phyloP scores from a whole-genome alignment of 2,113 vertebrate genomes.

The Epinephelus fuscoguttatus region DNA sequence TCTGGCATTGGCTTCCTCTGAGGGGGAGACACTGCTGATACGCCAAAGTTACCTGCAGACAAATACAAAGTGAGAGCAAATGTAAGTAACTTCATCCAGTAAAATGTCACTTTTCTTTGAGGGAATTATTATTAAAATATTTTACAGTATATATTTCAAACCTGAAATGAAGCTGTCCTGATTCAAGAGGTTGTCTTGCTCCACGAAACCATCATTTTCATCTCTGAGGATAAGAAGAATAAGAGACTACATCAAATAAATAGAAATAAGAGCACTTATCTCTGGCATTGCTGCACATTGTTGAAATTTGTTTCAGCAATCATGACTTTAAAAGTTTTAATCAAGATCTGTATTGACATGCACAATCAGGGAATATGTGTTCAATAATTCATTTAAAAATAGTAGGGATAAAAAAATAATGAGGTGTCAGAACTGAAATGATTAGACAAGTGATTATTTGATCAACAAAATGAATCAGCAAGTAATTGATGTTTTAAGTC shows the following conservation, averaged over 20 bases:
- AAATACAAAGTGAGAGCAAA: not conserved
- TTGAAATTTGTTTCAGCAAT: not conserved
- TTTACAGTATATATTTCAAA: not conserved
- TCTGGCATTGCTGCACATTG: not conserved
- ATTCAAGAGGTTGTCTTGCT: slow-evolving; percentile 49
- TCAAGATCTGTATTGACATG: not conserved
- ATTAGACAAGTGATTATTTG: not conserved
- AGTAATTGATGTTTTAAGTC: not conserved
- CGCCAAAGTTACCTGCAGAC: slow-evolving; percentile 61
- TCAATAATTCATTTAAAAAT: not conserved
- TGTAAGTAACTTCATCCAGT: not conserved
- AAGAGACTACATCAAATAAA: not conserved
- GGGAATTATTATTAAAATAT: not conserved
- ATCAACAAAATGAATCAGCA: not conserved
- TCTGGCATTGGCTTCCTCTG: slow-evolving; percentile 23
- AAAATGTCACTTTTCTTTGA: not conserved
- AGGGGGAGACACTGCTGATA: slow-evolving; percentile 45
- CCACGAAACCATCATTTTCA: slow-evolving; percentile 31
- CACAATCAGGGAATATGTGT: not conserved
- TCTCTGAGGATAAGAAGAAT: slow-evolving; percentile 54
- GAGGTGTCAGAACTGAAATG: not conserved
- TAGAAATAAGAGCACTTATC: not conserved
- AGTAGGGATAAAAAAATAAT: not conserved
- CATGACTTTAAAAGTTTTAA: not conserved
- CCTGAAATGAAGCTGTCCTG: slow-evolving; percentile 74